Percentiles rank a stretch among this genome's conserved stretches.
phyloP scores from a whole-genome alignment of 1,140 invertebrate genomes.

The Thaumetopoea pityocampa region DNA sequence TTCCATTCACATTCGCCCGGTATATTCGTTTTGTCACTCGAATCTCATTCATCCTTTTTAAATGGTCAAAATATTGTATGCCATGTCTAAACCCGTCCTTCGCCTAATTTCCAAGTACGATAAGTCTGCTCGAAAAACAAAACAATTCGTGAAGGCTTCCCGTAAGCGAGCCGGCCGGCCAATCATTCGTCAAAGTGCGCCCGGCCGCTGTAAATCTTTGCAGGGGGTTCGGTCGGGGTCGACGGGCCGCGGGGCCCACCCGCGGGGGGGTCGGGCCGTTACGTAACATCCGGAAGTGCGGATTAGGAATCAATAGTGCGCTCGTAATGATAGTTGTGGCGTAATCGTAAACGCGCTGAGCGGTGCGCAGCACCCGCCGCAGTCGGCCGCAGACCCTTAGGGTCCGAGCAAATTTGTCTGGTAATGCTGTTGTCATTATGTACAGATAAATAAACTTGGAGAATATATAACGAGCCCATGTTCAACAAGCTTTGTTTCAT shows the following conservation, averaged over 20 bases:
- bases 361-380: constrained; percentile 19
- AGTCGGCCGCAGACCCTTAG: no score
- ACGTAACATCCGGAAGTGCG: constrained; percentile 72
- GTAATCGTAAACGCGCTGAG: constrained; percentile 65
- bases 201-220: constrained; percentile 49
- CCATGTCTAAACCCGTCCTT: no score
- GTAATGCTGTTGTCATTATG: neutral
- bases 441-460: neutral
- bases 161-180: constrained; percentile 36
- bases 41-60: no score
- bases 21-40: no score
- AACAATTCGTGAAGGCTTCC: constrained; percentile 36
- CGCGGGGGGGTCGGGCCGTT: constrained; percentile 33
- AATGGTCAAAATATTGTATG: no score
- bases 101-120: no score
- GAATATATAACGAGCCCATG: neutral
- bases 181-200: constrained; percentile 62
- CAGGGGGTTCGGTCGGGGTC: constrained; percentile 18
- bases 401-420: no score
- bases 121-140: constrained; percentile 31
- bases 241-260: constrained; percentile 10
- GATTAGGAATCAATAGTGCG: constrained; percentile 75
- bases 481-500: no score
- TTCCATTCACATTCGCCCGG: no score
- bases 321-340: constrained; percentile 70